Evolutionary conservation across 1,140 invertebrate genomes (phyloP).

Genomic region (Catajapyx aquilonaris): DNA sequence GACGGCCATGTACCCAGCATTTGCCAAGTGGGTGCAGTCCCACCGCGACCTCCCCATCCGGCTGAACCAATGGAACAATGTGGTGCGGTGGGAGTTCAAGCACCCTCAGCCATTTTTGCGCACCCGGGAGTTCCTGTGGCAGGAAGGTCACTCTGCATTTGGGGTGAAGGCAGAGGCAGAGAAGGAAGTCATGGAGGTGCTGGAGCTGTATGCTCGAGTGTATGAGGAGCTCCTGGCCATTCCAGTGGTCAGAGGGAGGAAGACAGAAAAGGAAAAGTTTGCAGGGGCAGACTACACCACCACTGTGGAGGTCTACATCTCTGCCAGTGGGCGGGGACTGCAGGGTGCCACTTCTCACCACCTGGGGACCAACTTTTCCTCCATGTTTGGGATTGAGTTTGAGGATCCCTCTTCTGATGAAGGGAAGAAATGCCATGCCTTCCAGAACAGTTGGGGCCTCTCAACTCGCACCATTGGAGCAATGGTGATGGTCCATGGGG

Average conservation of each 20-base stretch:
- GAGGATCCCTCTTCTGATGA: conserved; percentile 81
- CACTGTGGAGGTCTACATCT: conserved; percentile 88
- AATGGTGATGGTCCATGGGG: conserved; percentile 91
- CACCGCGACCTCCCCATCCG: conserved; percentile 87
- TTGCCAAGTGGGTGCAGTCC: conserved; percentile 95
- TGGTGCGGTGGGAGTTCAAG: conserved; percentile 99
- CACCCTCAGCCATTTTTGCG: conserved; percentile 96
- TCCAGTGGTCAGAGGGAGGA: conserved; percentile 83
- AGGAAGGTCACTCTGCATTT: conserved; percentile 96
- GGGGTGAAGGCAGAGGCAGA: conserved; percentile 61
- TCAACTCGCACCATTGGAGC: conserved; percentile 90
- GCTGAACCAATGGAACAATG: conserved; percentile 99
- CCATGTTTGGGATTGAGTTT: conserved; percentile 95
- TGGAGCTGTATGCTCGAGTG: conserved; percentile 68
- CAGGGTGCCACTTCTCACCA: conserved; percentile 92
- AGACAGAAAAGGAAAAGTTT: conserved; percentile 99
- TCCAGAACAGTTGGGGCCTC: conserved; percentile 96
- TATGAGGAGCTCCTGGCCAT: conserved; percentile 88
- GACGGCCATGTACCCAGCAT: conserved; percentile 98
- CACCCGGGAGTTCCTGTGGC: conserved; percentile 97
- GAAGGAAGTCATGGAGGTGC: conserved; percentile 60
- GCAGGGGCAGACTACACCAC: conserved; percentile 95
- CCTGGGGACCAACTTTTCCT: conserved; percentile 96
- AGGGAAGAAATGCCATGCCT: conserved; percentile 54
- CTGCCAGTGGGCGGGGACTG: conserved; percentile 69